Conservation (phyloP, 2,888 invertebrate species). For the Blomia tropicalis region DNA sequence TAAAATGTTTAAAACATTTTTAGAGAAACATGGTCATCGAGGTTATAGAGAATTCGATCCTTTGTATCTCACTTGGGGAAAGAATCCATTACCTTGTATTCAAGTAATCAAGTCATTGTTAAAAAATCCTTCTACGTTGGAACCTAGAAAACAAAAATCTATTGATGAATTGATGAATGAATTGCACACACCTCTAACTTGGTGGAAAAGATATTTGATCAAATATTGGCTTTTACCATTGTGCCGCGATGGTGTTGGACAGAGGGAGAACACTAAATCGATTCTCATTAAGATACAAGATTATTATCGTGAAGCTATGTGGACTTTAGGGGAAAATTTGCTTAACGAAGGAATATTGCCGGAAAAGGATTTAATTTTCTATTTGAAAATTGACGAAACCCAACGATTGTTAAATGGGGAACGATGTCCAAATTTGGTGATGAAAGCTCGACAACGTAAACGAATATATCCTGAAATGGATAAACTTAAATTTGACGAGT, state of each 20-base stretch:
- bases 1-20: constrained; percentile 43
- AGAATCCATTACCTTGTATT: constrained; percentile 14
- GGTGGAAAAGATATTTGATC: not conserved
- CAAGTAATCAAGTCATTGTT: constrained; percentile 6
- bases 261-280: constrained; percentile 53
- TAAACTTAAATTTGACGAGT: constrained; percentile 3
- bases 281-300: constrained; percentile 4
- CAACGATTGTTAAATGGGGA: constrained; percentile 39
- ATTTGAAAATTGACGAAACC: constrained; percentile 51
- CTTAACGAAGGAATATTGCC: constrained; percentile 47
- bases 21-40: constrained; percentile 55
- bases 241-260: constrained; percentile 46
- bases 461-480: constrained; percentile 3
- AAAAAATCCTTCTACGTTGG: not conserved
- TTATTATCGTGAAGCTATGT: constrained; percentile 23
- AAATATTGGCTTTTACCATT: constrained; percentile 44
- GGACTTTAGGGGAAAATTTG: constrained; percentile 25
- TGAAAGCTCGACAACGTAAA: constrained; percentile 12
- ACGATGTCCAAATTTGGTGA: constrained; percentile 7
- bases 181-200: constrained; percentile 19
- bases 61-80: not conserved
- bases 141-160: not conserved
- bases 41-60: constrained; percentile 37
- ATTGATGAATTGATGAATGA: constrained; percentile 10
- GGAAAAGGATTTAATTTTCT: constrained; percentile 48